Percentiles rank a stretch among this genome's conserved stretches.
These are phyloP conservation scores for Otocyon megalotis DNA, from an alignment of 2,113 vertebrate genomes.

Conservation along the genomic window DNA sequence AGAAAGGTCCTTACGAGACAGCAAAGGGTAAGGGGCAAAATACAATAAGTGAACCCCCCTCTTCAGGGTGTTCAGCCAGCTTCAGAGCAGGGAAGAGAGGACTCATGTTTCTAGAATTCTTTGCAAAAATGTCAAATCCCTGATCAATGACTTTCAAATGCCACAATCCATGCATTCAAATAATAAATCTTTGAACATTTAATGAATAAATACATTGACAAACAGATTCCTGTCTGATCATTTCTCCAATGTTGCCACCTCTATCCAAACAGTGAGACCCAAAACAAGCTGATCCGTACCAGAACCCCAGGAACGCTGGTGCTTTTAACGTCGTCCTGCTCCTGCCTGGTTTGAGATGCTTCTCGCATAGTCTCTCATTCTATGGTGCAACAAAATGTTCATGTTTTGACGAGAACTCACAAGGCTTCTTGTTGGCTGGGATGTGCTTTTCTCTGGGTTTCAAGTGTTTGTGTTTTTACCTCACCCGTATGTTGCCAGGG, in stretches of 20 bases:
- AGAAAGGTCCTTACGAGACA: neutral
- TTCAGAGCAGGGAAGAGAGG: rapidly evolving
- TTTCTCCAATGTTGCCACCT: neutral
- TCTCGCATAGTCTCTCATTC: rapidly evolving
- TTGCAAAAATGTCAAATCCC: neutral
- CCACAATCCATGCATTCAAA: neutral
- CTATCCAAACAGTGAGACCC: neutral
- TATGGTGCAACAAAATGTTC: rapidly evolving
- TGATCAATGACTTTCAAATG: neutral
- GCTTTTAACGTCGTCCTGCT: rapidly evolving
- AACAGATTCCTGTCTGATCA: neutral
- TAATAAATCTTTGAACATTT: neutral
- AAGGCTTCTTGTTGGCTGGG: neutral
- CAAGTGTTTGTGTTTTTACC: neutral
- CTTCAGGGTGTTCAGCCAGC: neutral
- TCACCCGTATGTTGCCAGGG: neutral
- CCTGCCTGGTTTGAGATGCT: neutral
- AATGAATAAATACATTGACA: neutral
- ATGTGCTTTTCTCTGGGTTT: neutral
- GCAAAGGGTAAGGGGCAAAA: rapidly evolving
- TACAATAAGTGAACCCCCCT: rapidly evolving
- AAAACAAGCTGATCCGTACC: rapidly evolving
- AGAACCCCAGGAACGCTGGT: rapidly evolving
- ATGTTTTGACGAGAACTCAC: neutral
- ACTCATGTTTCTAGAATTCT: neutral